Base-by-base conservation (phyloP, 2,888 invertebrate genomes). In the Cabera pusaria region DNA sequence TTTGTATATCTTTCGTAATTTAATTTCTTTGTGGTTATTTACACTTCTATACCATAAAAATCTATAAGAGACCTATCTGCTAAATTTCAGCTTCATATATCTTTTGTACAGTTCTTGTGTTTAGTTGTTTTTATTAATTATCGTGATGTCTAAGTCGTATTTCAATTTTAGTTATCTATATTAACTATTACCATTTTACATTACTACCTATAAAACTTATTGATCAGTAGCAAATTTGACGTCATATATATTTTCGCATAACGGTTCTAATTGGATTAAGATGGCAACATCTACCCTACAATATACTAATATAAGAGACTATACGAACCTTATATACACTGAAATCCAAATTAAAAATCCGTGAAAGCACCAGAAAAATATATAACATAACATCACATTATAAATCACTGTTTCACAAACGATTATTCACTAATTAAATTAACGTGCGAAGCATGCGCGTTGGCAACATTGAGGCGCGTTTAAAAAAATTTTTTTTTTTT, bases 401-500 rank as follows among this genome's bases (percentile, higher is more conserved):
- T 77, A 69, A 78, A 78, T 79, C 77, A 83, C 81, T 64, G 65
- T 72, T 58, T 60, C 67, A 76, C 73, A 22, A 29, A 70, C 58
- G 71, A 71, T 71, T 76, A 63, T 56, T 45, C 73, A 73, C 82
- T 87, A 87, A 88, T 88, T 85, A 64, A 85, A 84, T 88, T 88
- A 87, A 70, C 65, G 61, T 61, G 57, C 54, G 64, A 67, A 65
- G 57, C 76, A 78, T 74, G 79, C 77, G 80, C 77, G 71, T 62
- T 86, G 74, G 77, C 75, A 76, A 67, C 76, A 70, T 62, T 39
- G 55, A 36, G 36, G 44, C 44, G 50, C 42, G 17, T 14, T 10
- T 54, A 50, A 63, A 59, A 60, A 63, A 61, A 51, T 11, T 50
- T 53, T 45, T 44, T 50, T 44, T 48, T 51, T 36, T 42, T 46